Evolutionary conservation across 2,113 vertebrate genomes (phyloP).

Genomic region (Rhodinocichla rosea): DNA sequence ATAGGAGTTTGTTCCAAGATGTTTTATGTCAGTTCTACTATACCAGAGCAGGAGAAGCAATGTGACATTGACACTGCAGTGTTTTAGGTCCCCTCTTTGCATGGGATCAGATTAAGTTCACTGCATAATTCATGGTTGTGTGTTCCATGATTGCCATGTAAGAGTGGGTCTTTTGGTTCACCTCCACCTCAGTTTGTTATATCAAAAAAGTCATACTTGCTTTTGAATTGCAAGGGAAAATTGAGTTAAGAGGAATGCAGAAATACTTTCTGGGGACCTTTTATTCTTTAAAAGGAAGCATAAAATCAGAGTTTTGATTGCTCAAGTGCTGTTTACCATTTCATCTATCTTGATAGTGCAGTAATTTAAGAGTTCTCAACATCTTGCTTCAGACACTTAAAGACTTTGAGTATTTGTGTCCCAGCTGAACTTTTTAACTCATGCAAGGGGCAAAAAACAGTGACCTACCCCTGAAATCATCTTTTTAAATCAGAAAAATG

Average conservation of each 20-base stretch:
- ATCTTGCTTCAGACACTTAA: not conserved
- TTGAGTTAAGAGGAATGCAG: constrained; percentile 13
- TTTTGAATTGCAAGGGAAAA: constrained; percentile 28
- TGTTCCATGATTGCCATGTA: constrained; percentile 3
- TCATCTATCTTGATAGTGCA: constrained; percentile 33
- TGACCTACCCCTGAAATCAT: constrained; percentile 62
- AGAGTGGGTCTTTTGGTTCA: constrained; percentile 33
- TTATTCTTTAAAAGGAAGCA: constrained; percentile 45
- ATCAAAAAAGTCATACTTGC: not conserved
- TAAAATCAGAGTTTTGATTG: constrained; percentile 51
- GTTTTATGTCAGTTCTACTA: constrained; percentile 30
- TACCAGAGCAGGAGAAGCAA: not conserved
- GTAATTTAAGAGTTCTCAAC: constrained; percentile 47
- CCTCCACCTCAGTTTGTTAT: constrained; percentile 10
- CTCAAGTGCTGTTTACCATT: constrained; percentile 33
- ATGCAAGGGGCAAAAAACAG: constrained; percentile 33
- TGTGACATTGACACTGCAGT: not conserved
- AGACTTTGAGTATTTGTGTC: constrained; percentile 2
- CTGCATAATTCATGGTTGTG: constrained; percentile 42
- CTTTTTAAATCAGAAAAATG: constrained; percentile 68
- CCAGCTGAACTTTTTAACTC: constrained; percentile 42
- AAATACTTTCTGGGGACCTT: constrained; percentile 44
- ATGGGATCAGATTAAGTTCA: constrained; percentile 31
- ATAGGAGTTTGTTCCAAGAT: constrained; percentile 35
- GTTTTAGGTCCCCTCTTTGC: not conserved